Base-by-base conservation (phyloP, 1,140 invertebrate species). In the Wiebesia pumilae region DNA sequence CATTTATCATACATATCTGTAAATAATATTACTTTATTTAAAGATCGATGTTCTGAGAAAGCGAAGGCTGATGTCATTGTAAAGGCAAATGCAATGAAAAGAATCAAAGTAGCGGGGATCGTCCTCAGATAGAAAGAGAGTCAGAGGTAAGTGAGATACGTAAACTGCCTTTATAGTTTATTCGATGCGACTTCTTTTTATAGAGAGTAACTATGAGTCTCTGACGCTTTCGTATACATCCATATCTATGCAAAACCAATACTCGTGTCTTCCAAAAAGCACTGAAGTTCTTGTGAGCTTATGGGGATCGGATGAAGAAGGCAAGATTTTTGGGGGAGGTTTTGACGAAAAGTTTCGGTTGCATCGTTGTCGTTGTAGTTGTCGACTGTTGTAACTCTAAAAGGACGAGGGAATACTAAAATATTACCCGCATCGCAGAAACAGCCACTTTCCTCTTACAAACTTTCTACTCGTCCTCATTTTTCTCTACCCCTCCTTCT, bases 351-450 rank as follows among this genome's bases (percentile, higher is more conserved):
- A 91, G 88, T 91, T 91, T 88, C 83, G 38, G 24, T 35, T 43
- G 47, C 27, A 3, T 58, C 62, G 33, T 47, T 19, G 35, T 58
- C 43, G 58, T 67, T 16, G 77, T 58, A 19, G 67, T 30, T 33
- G 30, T 65, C 81, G 78, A 79, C 75, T 87, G 47, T 38, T 78
- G 84, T 83, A 88, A 82, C 88, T 87, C 88, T 86, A 85, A 88
- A 88, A 78, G 84, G 73, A 71, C 65, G 67, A 77, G 62, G 9
- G 83, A 88, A 87, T 69, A 83, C 87, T 90, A 89, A 91, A 90
- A 90, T 90, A 91, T 91, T 90, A 90, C 89, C 81, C 87, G 87
- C 84, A 88, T 90, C 89, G 73, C 69, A 83, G 82, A 89, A 91
- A 89, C 89, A 89, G 87, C 81, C 90, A 89, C 88, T 89, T 90